Evolutionary conservation across 2,113 vertebrate genomes (phyloP), one percentile per base, ranked within the genome.

Genomic region (Tamias sibiricus): DNA sequence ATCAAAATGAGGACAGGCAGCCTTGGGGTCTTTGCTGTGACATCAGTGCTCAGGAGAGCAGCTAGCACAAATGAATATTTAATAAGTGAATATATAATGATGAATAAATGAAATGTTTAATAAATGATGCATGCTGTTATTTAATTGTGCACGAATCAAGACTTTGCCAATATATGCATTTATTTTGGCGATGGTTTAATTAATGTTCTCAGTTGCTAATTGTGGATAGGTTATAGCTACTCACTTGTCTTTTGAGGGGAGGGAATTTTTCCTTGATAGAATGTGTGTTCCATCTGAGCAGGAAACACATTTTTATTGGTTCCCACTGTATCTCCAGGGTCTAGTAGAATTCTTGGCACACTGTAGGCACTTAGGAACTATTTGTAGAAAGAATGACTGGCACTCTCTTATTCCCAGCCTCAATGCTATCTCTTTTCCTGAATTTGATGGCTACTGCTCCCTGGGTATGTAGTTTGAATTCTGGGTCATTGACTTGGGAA

Each of bases 251-350:
- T 90, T 11, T 16, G 28, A 57, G 30, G 17, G 4, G 30, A 44
- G 19, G 49, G 32, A 4, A 1, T 7, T 32, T 42, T 44, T 47
- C 57, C 54, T 32, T 44, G 44, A 19, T 3, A 28, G 24, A 40
- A 2, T 16, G 0, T 1, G 10, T 6, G 42, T 32, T 26, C 24
- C 30, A 42, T 22, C 3, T 2, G 74, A 35, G 40, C 9, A 8
- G 20, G 22, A 9, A 1, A 4, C 2, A 52, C 8, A n/a, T 24
- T 44, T 20, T 85, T 75, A 47, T 2, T 22, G 9, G 13, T 37
- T 49, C 49, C 62, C n/a, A 2, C 8, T 17, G 10, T 9, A 24
- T 37, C 47, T 10, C 12, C 6, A 0, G 22, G 11, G 22, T 14
- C 66, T 0, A 2, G 26, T 10, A 49, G 54, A 24, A 54, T 52